Evolutionary conservation across 2,113 vertebrate species (phyloP), one percentile per base, ranked within the genome.

Genomic region (Hirundichthys speculiger): DNA sequence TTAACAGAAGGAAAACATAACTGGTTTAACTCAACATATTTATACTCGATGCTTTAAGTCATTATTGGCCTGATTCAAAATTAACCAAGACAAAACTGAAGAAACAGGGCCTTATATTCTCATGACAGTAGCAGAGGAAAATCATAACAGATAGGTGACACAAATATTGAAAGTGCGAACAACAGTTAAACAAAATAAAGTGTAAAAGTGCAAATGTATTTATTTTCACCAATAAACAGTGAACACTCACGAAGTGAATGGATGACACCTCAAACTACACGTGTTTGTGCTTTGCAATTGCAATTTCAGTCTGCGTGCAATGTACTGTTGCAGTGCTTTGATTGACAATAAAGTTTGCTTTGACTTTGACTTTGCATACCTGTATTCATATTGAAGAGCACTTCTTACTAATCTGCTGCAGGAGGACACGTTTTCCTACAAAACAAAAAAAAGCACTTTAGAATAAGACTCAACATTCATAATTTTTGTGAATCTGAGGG

Each of bases 321-420:
- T n/a, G n/a, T n/a, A n/a, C n/a, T n/a, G n/a, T n/a, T n/a, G n/a
- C n/a, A n/a, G n/a, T n/a, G n/a, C n/a, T n/a, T n/a, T n/a, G n/a
- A n/a, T n/a, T n/a, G n/a, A n/a, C n/a, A n/a, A n/a, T n/a, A n/a
- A n/a, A n/a, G n/a, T n/a, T n/a, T n/a, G n/a, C n/a, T n/a, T n/a
- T n/a, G n/a, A n/a, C n/a, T n/a, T n/a, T n/a, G n/a, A n/a, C n/a
- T n/a, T n/a, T 24, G 12, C 45, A 59, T 90, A 93, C 93, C 93
- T 93, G 92, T 91, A 84, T 93, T 94, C 93, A 94, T 94, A 75
- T 27, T 90, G 92, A 87, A 83, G 75, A 76, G 84, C 79, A 84
- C 82, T 84, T 88, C 77, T 89, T 73, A 86, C 62, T 51, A 67
- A 56, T 85, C 64, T 48, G 38, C 60, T 68, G 68, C 76, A 80